phyloP scores from a whole-genome alignment of 2,888 invertebrate genomes.

The Ophion obscuratus region DNA sequence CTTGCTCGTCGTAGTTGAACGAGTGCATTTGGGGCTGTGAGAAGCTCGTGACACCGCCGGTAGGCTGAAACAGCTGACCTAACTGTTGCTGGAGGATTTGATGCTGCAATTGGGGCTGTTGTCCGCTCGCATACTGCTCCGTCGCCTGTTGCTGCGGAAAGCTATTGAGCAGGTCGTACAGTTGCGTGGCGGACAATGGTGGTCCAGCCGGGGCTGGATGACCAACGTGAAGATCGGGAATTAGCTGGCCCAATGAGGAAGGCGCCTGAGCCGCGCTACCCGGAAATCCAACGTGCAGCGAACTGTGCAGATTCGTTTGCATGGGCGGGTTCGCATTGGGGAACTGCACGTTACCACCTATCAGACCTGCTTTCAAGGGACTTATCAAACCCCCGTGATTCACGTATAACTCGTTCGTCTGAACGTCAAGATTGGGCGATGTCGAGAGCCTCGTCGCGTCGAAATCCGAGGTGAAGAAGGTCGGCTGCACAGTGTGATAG shows the following conservation, averaged over 20 bases:
- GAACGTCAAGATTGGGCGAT: slow-evolving; percentile 72
- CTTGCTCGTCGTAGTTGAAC: slow-evolving; percentile 81
- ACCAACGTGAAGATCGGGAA: slow-evolving; percentile 78
- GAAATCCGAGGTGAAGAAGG: slow-evolving; percentile 75
- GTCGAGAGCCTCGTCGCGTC: slow-evolving; percentile 73
- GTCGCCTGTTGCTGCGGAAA: slow-evolving; percentile 78
- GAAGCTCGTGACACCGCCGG: slow-evolving; percentile 73
- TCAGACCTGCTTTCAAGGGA: slow-evolving; percentile 58
- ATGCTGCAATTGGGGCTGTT: slow-evolving; percentile 79
- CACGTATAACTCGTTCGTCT: slow-evolving; percentile 76
- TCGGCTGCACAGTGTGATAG: slow-evolving; percentile 73
- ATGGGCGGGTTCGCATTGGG: slow-evolving; percentile 74
- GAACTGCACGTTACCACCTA: slow-evolving; percentile 72
- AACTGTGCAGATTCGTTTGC: slow-evolving; percentile 80
- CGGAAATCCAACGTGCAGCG: slow-evolving; percentile 78
- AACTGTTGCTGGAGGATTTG: slow-evolving; percentile 80
- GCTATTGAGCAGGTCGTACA: slow-evolving; percentile 79
- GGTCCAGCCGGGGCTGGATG: slow-evolving; percentile 77
- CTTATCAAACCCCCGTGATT: slow-evolving; percentile 70
- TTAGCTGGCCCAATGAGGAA: slow-evolving; percentile 69
- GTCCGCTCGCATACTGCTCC: slow-evolving; percentile 76
- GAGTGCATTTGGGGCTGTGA: slow-evolving; percentile 81
- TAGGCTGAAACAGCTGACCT: slow-evolving; percentile 78
- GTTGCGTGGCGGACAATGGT: slow-evolving; percentile 77
- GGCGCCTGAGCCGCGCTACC: slow-evolving; percentile 72